These are phyloP conservation scores for Oplegnathus fasciatus DNA, from an alignment of 2,113 vertebrate species.

Conservation along the genomic window DNA sequence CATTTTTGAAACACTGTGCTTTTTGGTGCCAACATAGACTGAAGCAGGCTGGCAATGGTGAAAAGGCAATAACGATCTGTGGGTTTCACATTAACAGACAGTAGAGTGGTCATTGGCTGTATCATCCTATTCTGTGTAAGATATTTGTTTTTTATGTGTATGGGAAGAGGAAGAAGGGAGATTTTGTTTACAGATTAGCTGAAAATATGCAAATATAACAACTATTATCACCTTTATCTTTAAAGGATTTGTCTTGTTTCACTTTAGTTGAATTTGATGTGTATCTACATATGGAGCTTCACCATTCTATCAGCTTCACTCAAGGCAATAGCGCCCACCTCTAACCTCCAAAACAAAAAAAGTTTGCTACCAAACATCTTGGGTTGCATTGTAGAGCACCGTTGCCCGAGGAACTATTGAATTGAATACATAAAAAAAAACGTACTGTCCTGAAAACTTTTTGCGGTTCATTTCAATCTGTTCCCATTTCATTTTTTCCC, in stretches of 20 bases:
- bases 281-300: neutral
- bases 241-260: neutral
- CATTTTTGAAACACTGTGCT: neutral
- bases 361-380: conserved; percentile 12
- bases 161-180: neutral
- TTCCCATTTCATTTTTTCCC: conserved; percentile 50
- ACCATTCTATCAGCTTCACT: neutral
- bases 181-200: neutral
- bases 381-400: neutral
- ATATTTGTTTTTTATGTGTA: neutral
- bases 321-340: neutral
- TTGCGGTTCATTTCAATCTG: conserved; percentile 40
- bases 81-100: neutral
- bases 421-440: conserved; percentile 8
- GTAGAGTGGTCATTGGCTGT: neutral
- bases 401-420: conserved; percentile 15
- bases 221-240: neutral
- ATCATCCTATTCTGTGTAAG: neutral
- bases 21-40: neutral
- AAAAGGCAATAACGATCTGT: neutral
- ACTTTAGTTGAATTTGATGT: neutral
- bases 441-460: conserved; percentile 33
- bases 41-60: neutral
- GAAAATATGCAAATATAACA: conserved; percentile 3
- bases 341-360: conserved; percentile 9